Evolutionary conservation across 2,888 invertebrate genomes (phyloP), one percentile per base, ranked within the genome.

Genomic region (Leptinotarsa haldemani): DNA sequence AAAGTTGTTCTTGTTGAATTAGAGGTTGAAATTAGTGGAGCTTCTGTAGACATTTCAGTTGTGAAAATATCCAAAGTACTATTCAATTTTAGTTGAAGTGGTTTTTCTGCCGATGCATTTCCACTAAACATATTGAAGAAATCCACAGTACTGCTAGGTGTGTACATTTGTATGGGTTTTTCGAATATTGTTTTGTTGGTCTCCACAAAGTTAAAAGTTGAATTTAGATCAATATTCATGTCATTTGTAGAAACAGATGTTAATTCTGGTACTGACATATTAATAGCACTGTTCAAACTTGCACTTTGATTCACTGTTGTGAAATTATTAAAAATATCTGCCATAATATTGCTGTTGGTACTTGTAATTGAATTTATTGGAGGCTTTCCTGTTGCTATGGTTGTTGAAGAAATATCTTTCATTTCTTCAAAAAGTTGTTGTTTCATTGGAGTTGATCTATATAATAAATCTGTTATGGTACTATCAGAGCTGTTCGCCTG

Each of bases 391-490:
- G n/a, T 16, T 16, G 40, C 61, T n/a, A 12, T 13, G 15, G 61
- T 16, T 16, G 25, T 25, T 25, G 25, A 25, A 5, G n/a, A 3
- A 7, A 25, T 18, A 30, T 30, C 40, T 22, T 56, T 56, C 18
- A 56, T 56, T n/a, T 56, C 20, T 56, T 56, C 56, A 56, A 56
- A 56, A 56, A 65, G 7, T 16, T 20, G 20, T 65, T 65, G 18
- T 46, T 20, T 20, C 47, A 47, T 65, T n/a, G 15, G 18, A n/a
- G 16, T 48, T 20, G 56, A 56, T 65, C 2, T 22, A 20, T 56
- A 15, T 20, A 56, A 22, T 9, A 56, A 20, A 22, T 56, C 61
- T 61, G 40, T 4, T 9, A 61, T n/a, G n/a, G n/a, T 30, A 61
- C 30, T 12, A 7, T 9, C 16, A 30, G 61, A 13, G 30, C 30